Conservation (phyloP, 2,113 vertebrate species). For the Tetraodon nigroviridis region DNA sequence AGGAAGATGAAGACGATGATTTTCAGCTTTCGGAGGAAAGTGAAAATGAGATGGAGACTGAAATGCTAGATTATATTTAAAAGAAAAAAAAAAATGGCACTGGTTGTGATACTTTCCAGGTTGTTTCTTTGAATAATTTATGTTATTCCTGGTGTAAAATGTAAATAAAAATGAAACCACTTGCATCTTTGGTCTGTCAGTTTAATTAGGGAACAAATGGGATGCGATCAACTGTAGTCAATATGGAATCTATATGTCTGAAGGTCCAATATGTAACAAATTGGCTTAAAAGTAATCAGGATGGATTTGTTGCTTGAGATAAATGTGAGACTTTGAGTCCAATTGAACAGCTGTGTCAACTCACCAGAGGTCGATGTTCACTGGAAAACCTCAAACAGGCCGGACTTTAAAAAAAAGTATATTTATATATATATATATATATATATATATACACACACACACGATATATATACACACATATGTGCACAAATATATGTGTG, state of each 20-base stretch:
- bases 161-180: conserved; percentile 34
- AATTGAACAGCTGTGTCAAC: conserved; percentile 41
- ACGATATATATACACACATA: not conserved
- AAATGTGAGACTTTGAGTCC: conserved; percentile 15
- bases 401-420: not conserved
- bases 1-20: conserved; percentile 84
- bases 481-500: too few relatives aligned
- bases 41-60: conserved; percentile 98
- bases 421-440: not conserved
- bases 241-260: too few relatives aligned
- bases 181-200: not conserved
- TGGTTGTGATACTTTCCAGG: not conserved
- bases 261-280: too few relatives aligned
- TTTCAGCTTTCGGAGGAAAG: conserved; percentile 90
- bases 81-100: conserved; percentile 14
- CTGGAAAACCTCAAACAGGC: not conserved
- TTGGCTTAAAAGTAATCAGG: too few relatives aligned
- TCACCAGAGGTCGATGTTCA: not conserved
- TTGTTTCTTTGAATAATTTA: not conserved
- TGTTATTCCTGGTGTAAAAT: not conserved
- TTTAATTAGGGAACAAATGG: too few relatives aligned
- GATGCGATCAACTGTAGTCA: too few relatives aligned
- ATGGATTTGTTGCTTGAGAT: too few relatives aligned
- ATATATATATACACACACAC: too few relatives aligned
- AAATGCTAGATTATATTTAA: conserved; percentile 90